These are phyloP conservation scores for Drosophila oshimai DNA, from an alignment of 1,140 invertebrate genomes.

Conservation along the genomic window DNA sequence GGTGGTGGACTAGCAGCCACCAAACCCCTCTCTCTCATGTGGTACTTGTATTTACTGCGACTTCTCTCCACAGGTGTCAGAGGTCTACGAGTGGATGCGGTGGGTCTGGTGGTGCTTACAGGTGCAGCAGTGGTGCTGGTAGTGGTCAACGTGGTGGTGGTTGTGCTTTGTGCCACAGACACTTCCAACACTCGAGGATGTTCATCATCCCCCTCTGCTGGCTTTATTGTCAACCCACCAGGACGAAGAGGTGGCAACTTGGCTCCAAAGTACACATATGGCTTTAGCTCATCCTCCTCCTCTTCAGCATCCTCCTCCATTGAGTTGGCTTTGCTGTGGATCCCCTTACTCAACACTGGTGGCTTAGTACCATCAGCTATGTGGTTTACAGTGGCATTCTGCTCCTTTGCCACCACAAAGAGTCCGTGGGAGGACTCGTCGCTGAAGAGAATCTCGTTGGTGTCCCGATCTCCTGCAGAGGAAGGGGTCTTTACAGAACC, in stretches of 20 bases:
- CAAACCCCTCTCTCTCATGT: slow-evolving; percentile 82
- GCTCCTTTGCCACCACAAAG: slow-evolving; percentile 77
- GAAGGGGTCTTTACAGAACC: neutral
- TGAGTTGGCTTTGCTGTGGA: slow-evolving; percentile 38
- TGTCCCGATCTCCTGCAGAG: slow-evolving; percentile 51
- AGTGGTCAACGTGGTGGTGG: neutral
- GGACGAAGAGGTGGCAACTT: slow-evolving; percentile 85
- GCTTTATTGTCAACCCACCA: slow-evolving; percentile 83
- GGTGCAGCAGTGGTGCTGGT: slow-evolving; percentile 29
- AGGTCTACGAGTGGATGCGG: slow-evolving; percentile 52
- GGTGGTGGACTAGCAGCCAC: neutral
- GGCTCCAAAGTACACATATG: slow-evolving; percentile 88
- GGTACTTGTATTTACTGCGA: slow-evolving; percentile 82
- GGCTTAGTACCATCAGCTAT: slow-evolving; percentile 61
- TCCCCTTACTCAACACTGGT: slow-evolving; percentile 6
- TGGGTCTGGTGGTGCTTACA: slow-evolving; percentile 22
- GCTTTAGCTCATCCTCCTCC: slow-evolving; percentile 86
- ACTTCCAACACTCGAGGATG: slow-evolving; percentile 73
- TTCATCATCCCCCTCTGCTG: slow-evolving; percentile 76
- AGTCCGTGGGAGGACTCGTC: slow-evolving; percentile 79
- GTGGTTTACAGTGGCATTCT: slow-evolving; percentile 74
- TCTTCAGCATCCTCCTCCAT: slow-evolving; percentile 50
- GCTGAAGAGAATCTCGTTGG: slow-evolving; percentile 80
- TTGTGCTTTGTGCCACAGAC: slow-evolving; percentile 61
- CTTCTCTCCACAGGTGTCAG: slow-evolving; percentile 68